Conservation (phyloP, 2,888 invertebrate species). For the Branchipolynoe longqiensis region DNA sequence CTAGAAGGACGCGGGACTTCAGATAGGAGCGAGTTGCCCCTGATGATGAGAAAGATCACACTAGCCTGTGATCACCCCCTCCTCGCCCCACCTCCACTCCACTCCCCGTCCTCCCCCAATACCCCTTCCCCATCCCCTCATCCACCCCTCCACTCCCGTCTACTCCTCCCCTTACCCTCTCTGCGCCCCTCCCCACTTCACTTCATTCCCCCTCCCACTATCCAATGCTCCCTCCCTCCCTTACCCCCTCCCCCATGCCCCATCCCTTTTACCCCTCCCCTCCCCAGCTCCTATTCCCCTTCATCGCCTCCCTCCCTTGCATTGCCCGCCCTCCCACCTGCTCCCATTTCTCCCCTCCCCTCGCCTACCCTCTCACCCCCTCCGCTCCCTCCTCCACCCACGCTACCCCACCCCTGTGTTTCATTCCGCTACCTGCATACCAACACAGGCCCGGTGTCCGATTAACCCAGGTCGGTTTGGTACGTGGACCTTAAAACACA, state of each 20-base stretch:
- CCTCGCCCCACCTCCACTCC: neutral
- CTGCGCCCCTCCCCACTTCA: neutral
- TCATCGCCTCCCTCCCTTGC: no score
- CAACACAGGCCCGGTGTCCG: neutral
- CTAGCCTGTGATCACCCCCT: slow-evolving; percentile 20
- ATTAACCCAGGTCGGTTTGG: neutral
- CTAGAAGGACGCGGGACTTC: no score
- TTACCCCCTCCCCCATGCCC: neutral
- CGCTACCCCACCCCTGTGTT: neutral
- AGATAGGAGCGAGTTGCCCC: no score
- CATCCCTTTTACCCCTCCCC: neutral
- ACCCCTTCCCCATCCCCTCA: no score
- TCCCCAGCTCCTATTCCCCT: slow-evolving; percentile 1
- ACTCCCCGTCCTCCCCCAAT: neutral
- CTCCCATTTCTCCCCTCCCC: neutral
- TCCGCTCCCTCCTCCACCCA: neutral
- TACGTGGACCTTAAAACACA: no score
- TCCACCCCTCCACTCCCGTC: no score
- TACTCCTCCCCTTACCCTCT: neutral
- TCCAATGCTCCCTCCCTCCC: neutral
- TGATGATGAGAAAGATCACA: slow-evolving; percentile 28
- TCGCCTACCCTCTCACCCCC: neutral
- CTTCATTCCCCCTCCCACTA: neutral
- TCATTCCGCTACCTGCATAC: neutral
- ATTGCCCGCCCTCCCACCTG: no score